A percentile compares a stretch with the other conserved stretches of the same genome.
These are phyloP conservation scores for Zophobas morio DNA, from an alignment of 1,140 invertebrate genomes.

Conservation along the genomic window DNA sequence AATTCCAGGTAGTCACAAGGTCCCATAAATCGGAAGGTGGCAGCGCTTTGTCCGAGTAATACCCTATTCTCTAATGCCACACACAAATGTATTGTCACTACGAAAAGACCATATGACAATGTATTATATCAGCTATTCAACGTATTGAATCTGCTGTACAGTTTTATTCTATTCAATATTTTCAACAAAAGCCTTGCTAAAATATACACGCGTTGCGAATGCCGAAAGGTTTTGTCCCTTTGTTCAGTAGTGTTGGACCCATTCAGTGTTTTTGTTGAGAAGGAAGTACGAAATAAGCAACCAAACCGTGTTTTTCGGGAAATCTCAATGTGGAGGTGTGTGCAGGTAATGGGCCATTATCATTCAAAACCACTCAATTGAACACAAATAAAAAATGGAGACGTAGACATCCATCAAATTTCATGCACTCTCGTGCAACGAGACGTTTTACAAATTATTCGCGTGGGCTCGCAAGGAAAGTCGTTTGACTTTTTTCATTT, in stretches of 20 bases:
- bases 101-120: conserved; percentile 67
- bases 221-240: conserved; percentile 66
- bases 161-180: conserved; percentile 66
- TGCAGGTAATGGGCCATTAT: conserved; percentile 55
- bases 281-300: conserved; percentile 63
- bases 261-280: conserved; percentile 64
- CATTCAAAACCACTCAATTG: conserved; percentile 39
- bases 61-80: conserved; percentile 65
- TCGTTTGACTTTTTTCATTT: conserved; percentile 27
- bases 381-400: conserved; percentile 18
- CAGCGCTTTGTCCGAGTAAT: conserved; percentile 61
- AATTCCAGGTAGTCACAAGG: conserved; percentile 37
- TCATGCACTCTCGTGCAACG: conserved; percentile 12
- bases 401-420: conserved; percentile 32
- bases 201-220: conserved; percentile 67
- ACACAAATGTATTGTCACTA: conserved; percentile 65
- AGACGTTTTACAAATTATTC: conserved; percentile 39
- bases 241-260: conserved; percentile 64
- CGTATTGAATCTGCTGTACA: conserved; percentile 64
- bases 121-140: conserved; percentile 66
- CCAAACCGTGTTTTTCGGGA: conserved; percentile 60
- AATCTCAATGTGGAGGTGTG: conserved; percentile 58
- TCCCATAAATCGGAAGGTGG: conserved; percentile 45
- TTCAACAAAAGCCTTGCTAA: conserved; percentile 64
- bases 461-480: conserved; percentile 20